phyloP scores from a whole-genome alignment of 2,888 invertebrate species.

The Melanchra persicariae region DNA sequence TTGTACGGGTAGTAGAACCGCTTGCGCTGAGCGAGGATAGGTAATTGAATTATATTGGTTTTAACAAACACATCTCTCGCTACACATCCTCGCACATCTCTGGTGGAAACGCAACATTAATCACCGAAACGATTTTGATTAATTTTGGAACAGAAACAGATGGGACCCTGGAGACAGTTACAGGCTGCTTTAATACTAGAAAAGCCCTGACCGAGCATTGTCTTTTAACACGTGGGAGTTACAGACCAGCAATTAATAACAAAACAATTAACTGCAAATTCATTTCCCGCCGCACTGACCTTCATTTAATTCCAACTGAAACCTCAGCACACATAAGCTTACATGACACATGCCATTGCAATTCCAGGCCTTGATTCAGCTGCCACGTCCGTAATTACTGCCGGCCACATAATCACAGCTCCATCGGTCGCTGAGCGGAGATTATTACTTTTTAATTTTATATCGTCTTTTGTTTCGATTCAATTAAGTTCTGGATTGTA shows the following conservation, averaged over 20 bases:
- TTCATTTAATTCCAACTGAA: neutral
- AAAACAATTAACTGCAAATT: neutral
- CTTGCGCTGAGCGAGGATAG: no score
- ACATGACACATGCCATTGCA: neutral
- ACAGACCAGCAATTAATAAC: neutral
- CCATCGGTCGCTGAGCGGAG: conserved; percentile 1
- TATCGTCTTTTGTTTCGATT: conserved; percentile 30
- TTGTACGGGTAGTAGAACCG: no score
- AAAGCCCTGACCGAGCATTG: no score
- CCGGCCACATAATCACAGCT: conserved; percentile 21
- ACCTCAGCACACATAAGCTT: neutral
- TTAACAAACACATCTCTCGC: no score
- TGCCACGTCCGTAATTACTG: conserved; percentile 37
- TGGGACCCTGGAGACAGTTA: no score
- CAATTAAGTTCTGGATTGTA: conserved; percentile 15
- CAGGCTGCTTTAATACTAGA: no score
- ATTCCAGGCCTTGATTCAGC: neutral
- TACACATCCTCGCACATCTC: no score
- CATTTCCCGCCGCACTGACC: neutral
- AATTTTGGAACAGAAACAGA: no score
- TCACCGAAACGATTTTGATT: no score
- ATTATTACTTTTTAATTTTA: conserved; percentile 40
- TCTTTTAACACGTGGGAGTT: neutral
- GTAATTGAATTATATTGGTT: no score
- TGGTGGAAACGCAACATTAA: no score